Conservation (phyloP, 2,113 vertebrate species). For the Mesembrinibis cayennensis region DNA sequence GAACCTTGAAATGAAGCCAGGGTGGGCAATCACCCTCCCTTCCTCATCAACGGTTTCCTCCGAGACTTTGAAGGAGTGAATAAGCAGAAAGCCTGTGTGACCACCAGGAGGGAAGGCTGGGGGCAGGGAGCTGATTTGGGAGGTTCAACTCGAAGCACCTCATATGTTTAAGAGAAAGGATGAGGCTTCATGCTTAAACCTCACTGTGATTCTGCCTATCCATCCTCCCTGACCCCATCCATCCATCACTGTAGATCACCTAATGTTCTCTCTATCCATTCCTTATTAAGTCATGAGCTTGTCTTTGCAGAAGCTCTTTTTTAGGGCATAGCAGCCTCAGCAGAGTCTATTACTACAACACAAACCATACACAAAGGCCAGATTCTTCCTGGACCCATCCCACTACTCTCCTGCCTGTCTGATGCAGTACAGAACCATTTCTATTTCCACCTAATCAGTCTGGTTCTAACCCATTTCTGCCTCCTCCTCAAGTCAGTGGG, state of each 20-base stretch:
- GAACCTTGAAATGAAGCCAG: neutral
- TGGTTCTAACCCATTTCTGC: neutral
- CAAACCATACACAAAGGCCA: neutral
- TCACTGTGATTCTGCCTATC: neutral
- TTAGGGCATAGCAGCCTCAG: neutral
- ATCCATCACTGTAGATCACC: neutral
- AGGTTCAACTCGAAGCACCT: fast-evolving
- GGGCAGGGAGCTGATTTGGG: neutral
- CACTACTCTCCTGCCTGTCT: neutral
- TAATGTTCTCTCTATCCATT: neutral
- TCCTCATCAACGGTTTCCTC: neutral
- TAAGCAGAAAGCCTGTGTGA: neutral
- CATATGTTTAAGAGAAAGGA: neutral
- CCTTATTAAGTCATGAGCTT: neutral
- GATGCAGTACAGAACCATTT: neutral
- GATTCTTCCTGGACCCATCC: neutral
- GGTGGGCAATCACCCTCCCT: neutral
- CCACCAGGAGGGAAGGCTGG: neutral
- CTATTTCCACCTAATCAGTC: neutral
- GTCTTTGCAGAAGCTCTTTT: neutral
- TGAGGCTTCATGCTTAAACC: neutral
- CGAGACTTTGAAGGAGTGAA: neutral
- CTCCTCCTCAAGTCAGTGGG: too few relatives aligned
- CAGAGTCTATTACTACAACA: neutral
- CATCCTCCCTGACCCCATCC: neutral